Evolutionary conservation across 2,888 invertebrate species (phyloP), one percentile per base, ranked within the genome.

Genomic region (Oasisia sp.): DNA sequence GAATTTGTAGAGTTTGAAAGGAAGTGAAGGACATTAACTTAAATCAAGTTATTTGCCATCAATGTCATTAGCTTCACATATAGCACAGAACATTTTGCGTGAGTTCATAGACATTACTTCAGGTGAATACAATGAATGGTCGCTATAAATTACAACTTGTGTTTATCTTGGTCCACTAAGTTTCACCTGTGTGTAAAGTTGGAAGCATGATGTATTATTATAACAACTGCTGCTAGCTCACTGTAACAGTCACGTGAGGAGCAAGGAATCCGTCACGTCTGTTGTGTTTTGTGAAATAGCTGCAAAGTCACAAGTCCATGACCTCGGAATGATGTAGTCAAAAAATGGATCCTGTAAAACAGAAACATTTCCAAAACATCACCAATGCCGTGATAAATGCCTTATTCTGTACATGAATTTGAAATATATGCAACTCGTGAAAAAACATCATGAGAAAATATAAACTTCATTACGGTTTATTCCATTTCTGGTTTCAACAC

Each of bases 321-420:
- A 97, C 94, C 97, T 96, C 3, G 97, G 97, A 27, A 97, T 95
- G 90, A 97, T 94, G 92, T 96, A 96, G 94, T 97, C 97, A 90
- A 95, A 91, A 91, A 96, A 95, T 8, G 96, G 95, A 91, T 96
- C 96, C 95, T 96, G 95, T 90, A 95, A 95, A 90, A 92, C 50
- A 93, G 93, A 92, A 93, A 93, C 38, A 91, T 91, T 44, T 32
- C 4, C 32, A 74, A 58, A 44, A 58, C 92, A 92, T 56, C 90
- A 38, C 44, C 44, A n/a, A 14, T 92, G 27, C 92, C 56, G 58
- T 32, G 89, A 89, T 89, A 27, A 44, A 92, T 9, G 91, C 44
- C 12, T 74, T 89, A 56, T 32, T 50, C n/a, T n/a, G 5, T 19
- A 74, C 7, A 74, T 0, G 74, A n/a, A 7, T 74, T 74, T n/a